Conservation (phyloP, 1,140 invertebrate genomes). For the Caenorhabditis latens region DNA sequence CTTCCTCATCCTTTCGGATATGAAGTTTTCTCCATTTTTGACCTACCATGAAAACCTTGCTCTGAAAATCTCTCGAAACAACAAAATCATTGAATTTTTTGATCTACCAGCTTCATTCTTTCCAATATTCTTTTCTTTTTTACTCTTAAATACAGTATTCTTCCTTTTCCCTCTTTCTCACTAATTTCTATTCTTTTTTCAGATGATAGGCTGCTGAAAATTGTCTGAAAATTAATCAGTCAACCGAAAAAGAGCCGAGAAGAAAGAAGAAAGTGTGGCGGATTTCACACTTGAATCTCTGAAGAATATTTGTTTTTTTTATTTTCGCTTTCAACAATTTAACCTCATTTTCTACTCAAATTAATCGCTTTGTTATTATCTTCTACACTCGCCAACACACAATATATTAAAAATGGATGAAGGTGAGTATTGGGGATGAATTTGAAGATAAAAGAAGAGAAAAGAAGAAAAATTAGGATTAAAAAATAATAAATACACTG, state of each 20-base stretch:
- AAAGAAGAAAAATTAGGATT: too few species aligned
- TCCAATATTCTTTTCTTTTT: not conserved
- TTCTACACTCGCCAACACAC: not conserved
- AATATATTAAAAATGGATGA: slow-evolving; percentile 28
- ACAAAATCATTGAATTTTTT: too few species aligned
- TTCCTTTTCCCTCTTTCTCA: not conserved
- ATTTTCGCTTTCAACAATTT: slow-evolving; percentile 28
- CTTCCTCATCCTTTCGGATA: too few species aligned
- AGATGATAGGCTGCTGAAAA: slow-evolving; percentile 43
- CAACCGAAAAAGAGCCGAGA: not conserved
- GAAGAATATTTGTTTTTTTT: not conserved
- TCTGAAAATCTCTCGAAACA: too few species aligned
- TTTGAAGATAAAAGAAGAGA: not conserved
- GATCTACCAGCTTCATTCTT: not conserved
- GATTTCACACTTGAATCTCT: too few species aligned
- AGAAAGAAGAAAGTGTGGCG: not conserved
- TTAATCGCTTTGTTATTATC: not conserved
- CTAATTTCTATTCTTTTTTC: not conserved
- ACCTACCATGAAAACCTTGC: too few species aligned
- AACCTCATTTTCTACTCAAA: not conserved
- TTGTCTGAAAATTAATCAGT: not conserved
- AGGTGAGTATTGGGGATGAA: not conserved
- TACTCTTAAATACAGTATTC: not conserved
- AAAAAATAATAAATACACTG: too few species aligned
- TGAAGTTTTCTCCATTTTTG: too few species aligned